A percentile compares a stretch with the other conserved stretches of the same genome.
phyloP scores from a whole-genome alignment of 1,140 invertebrate genomes.

The Panulirus ornatus region DNA sequence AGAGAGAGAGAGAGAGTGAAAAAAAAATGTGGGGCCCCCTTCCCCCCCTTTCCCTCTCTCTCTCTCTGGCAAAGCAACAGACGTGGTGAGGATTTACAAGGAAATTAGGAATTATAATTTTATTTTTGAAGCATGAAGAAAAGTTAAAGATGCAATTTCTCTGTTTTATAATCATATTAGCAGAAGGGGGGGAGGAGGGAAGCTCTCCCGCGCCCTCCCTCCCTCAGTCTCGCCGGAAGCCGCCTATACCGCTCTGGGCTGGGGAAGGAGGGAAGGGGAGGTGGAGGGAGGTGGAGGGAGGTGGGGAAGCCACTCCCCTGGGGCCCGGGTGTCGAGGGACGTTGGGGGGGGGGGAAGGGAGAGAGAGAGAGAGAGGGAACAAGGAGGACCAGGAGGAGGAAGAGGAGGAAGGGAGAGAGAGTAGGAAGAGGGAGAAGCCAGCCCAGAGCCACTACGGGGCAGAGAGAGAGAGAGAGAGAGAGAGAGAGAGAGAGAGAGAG shows the following conservation, averaged over 20 bases:
- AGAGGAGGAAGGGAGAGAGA: background rate
- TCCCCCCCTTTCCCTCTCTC: background rate
- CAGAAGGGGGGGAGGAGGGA: too few relatives aligned
- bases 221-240: conserved; percentile 66
- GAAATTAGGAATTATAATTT: conserved; percentile 73
- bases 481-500: background rate
- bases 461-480: background rate
- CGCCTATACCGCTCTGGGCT: conserved; percentile 48
- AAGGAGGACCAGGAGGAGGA: background rate
- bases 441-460: too few relatives aligned
- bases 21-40: background rate
- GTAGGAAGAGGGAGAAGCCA: background rate
- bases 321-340: background rate
- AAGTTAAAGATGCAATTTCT: conserved; percentile 74
- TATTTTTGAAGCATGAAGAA: conserved; percentile 71
- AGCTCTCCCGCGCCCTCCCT: too few relatives aligned
- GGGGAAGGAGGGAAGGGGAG: conserved; percentile 1
- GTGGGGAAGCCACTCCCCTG: background rate
- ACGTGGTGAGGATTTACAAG: conserved; percentile 65
- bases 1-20: background rate
- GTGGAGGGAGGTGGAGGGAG: background rate
- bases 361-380: background rate
- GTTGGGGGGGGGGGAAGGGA: background rate
- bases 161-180: conserved; percentile 73
- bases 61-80: background rate